Evolutionary conservation across 2,888 invertebrate genomes (phyloP), one percentile per base, ranked within the genome.

Genomic region (Anoplius nigerrimus): DNA sequence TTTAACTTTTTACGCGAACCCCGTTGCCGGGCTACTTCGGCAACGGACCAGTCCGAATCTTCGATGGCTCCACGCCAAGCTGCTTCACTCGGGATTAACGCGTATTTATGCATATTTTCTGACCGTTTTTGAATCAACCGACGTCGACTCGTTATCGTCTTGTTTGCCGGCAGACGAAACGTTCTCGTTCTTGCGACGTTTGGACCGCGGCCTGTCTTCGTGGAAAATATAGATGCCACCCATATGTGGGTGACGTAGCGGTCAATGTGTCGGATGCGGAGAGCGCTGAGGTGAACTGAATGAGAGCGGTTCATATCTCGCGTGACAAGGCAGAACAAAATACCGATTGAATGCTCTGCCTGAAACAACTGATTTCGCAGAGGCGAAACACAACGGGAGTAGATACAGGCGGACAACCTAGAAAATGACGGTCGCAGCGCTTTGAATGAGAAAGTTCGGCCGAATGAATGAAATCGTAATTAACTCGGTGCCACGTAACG

Each of bases 51-150:
- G 72, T 79, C 72, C 74, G 77, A 81, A 84, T 86, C 81, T 84
- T 86, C 85, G 83, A 85, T 87, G 87, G 87, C 87, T 82, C 81
- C 46, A 81, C 80, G 87, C 87, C 84, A 84, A 84, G 71, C 75
- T 71, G 73, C 64, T 79, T 71, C 73, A 71, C 67, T 34, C 73
- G 69, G 81, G 81, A 86, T 87, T 87, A 86, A 87, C 87, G 82
- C 81, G 83, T 84, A 84, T 84, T 86, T 86, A 83, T 83, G 80
- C 82, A 79, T 77, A 82, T 85, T 84, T 80, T 74, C 77, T 72
- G 62, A 74, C 70, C 69, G 71, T 78, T 75, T 76, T 75, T 75
- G 76, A 82, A 78, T 80, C 72, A 74, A 72, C 76, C 75, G 71
- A 71, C 71, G 72, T 72, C 74, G 58, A 58, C 57, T 63, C 62